phyloP scores from a whole-genome alignment of 2,888 invertebrate genomes.

The Epicampocera succincta region DNA sequence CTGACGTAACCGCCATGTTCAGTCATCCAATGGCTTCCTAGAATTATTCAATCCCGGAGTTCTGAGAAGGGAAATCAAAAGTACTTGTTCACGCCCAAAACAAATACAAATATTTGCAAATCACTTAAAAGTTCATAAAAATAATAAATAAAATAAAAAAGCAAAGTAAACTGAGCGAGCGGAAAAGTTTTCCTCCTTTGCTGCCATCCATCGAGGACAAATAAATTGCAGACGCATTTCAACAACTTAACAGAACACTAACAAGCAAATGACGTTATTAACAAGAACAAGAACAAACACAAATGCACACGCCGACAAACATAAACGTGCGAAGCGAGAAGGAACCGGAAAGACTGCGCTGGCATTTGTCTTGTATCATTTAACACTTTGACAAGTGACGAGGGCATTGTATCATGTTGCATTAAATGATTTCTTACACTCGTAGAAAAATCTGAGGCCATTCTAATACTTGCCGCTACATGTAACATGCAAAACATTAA shows the following conservation, averaged over 20 bases:
- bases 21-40: background rate
- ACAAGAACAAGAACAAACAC: background rate
- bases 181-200: conserved; percentile 49
- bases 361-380: conserved; percentile 61
- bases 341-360: conserved; percentile 16
- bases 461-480: too few relatives aligned
- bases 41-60: too few relatives aligned
- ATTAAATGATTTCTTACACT: conserved; percentile 24
- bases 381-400: conserved; percentile 64
- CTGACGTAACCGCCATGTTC: background rate
- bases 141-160: conserved; percentile 13
- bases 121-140: conserved; percentile 53
- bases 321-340: background rate
- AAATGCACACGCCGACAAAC: background rate
- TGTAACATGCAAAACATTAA: too few relatives aligned
- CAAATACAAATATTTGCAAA: conserved; percentile 36
- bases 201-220: conserved; percentile 20
- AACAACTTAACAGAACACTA: conserved; percentile 5
- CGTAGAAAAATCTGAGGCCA: background rate
- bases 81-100: conserved; percentile 14
- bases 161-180: conserved; percentile 48
- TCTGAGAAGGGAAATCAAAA: conserved; percentile 4
- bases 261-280: conserved; percentile 19
- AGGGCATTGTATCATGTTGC: conserved; percentile 58
- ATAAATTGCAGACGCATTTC: conserved; percentile 26